Evolutionary conservation across 2,113 vertebrate species (phyloP), one percentile per base, ranked within the genome.

Genomic region (Podocnemis expansa): DNA sequence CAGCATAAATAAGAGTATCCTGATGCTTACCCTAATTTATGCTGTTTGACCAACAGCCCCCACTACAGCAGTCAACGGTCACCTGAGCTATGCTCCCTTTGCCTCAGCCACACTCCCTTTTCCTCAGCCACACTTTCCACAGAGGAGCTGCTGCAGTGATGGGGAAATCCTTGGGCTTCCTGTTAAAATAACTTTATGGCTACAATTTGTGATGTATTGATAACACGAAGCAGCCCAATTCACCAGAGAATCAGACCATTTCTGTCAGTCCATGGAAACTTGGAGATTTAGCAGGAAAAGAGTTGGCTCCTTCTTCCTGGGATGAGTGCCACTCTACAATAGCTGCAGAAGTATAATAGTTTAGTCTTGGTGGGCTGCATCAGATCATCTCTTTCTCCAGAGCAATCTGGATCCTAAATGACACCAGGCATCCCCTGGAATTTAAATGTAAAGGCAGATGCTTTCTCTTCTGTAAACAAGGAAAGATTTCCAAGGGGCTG

Each of bases 391-490:
- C 54, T 90, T 95, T 95, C 82, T 86, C 86, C 78, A 73, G 58
- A 93, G 54, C 82, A 84, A 90, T 95, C 89, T 94, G 84, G 82
- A 93, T 96, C 94, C 6, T 43, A 27, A 76, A 76, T 76, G 41
- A 45, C 73, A 76, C 24, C 25, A 43, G 38, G 70, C 24, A 43
- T 93, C 60, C 93, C 95, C 93, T 97, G 88, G 89, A 94, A 97
- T 96, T 95, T 96, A 87, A 84, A 89, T 93, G 27, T 45, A 91
- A 96, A 93, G 88, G 91, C 93, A 90, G 93, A 90, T 96, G 89
- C 9, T 94, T 97, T 97, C 96, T 96, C 96, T 90, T 82, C 81
- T 87, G 91, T 94, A 97, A 97, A 87, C 2, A 95, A 93, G 96
- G 91, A 94, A 90, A 94, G 91, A 91, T 93, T 87, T 90, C 89